Conservation (phyloP, 2,113 vertebrate species). For the Lophochroa leadbeateri region DNA sequence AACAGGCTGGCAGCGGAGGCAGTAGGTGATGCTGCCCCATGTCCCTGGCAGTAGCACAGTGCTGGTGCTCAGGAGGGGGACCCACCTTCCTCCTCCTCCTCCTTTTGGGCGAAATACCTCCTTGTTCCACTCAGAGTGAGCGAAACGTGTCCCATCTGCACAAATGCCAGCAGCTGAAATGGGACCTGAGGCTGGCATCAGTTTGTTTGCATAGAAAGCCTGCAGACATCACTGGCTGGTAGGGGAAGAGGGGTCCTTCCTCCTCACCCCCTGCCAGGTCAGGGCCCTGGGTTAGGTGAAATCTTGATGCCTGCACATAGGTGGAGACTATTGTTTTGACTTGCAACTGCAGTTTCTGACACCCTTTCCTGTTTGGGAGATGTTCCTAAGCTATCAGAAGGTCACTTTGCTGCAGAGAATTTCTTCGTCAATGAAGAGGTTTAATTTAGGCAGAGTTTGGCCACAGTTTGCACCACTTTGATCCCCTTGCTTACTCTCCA, state of each 20-base stretch:
- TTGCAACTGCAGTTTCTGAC: not conserved
- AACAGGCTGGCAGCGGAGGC: not conserved
- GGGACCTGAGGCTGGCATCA: not conserved
- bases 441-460: not conserved
- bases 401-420: not conserved
- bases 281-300: not conserved
- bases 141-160: not conserved
- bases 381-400: slow-evolving; percentile 1
- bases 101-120: not conserved
- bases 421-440: not conserved
- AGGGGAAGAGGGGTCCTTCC: not conserved
- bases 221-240: too few species aligned
- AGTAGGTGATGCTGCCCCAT: not conserved
- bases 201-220: not conserved
- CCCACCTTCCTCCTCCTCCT: not conserved
- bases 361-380: not conserved
- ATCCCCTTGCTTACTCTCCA: not conserved
- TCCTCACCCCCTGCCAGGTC: not conserved
- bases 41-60: not conserved
- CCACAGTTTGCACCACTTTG: not conserved
- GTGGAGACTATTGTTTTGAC: not conserved
- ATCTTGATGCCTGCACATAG: not conserved
- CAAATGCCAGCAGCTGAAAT: not conserved
- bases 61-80: not conserved
- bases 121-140: not conserved